A percentile compares a stretch with the other conserved stretches of the same genome.
Evolutionary conservation across 2,113 vertebrate genomes (phyloP).

Genomic region (Peromyscus leucopus): DNA sequence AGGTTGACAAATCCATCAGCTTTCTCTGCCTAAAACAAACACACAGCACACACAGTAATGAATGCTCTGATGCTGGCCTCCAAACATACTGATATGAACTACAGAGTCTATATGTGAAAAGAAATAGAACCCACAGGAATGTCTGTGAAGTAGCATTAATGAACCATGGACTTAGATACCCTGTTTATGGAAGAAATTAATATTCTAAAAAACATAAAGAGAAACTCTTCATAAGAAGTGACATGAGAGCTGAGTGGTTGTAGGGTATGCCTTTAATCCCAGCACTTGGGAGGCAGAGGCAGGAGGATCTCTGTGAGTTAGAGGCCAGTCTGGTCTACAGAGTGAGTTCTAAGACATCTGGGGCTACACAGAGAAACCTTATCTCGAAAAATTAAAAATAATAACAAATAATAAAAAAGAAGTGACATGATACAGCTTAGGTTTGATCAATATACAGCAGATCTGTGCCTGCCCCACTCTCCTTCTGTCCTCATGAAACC

Average conservation of each 20-base stretch:
- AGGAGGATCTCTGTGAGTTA: neutral
- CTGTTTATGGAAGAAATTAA: neutral
- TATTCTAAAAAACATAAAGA: neutral
- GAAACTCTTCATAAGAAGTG: neutral
- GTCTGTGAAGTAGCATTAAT: neutral
- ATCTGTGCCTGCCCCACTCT: neutral
- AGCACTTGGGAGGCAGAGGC: neutral
- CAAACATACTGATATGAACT: neutral
- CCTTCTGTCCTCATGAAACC: neutral
- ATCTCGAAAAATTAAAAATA: neutral
- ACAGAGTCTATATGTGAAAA: neutral
- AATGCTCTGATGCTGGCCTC: neutral
- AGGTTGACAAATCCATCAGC: slow-evolving; percentile 98
- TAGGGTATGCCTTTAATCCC: neutral
- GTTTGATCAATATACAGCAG: neutral
- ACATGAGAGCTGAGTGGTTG: neutral
- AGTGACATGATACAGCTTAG: neutral
- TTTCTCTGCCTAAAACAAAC: slow-evolving; percentile 93
- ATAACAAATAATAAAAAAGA: neutral
- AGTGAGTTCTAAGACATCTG: neutral
- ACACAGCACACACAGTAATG: slow-evolving; percentile 33
- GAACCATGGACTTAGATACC: neutral
- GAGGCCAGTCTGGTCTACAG: neutral
- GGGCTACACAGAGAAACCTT: neutral
- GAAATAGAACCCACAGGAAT: neutral